These are phyloP conservation scores for Astropecten irregularis DNA, from an alignment of 53 echinoderm and acorn worm species.

Conservation along the genomic window DNA sequence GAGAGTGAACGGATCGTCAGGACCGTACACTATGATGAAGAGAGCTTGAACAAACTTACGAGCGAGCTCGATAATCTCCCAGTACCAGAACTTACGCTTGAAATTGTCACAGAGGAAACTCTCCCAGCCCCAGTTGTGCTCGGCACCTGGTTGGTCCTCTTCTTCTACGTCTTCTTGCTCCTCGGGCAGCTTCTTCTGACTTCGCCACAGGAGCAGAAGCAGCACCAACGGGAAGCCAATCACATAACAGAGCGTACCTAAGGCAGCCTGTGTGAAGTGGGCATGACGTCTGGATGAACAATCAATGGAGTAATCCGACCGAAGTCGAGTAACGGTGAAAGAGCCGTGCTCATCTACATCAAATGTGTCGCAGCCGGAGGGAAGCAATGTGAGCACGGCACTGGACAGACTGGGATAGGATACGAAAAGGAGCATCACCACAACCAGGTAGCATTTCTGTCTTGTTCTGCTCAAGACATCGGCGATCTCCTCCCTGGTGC, in stretches of 20 bases:
- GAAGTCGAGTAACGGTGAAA: constrained; percentile 3
- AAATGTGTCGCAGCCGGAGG: constrained; percentile 47
- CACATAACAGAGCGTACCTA: constrained; percentile 38
- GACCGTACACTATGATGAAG: constrained; percentile 36
- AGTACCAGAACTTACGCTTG: constrained; percentile 50
- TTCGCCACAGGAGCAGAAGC: constrained; percentile 31
- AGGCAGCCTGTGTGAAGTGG: constrained; percentile 11
- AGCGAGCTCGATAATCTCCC: constrained; percentile 52
- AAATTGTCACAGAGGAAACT: constrained; percentile 51
- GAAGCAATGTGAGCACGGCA: constrained; percentile 47
- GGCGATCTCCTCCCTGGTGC: not conserved
- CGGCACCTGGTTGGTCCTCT: not conserved
- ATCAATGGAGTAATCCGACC: constrained; percentile 57
- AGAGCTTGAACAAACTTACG: constrained; percentile 36
- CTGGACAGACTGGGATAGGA: constrained; percentile 58
- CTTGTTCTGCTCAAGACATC: not conserved
- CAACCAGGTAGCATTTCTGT: constrained; percentile 18
- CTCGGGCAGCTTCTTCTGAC: not conserved
- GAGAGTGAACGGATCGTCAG: constrained; percentile 33
- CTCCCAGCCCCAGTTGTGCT: not conserved
- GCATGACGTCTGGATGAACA: constrained; percentile 27
- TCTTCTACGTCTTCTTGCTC: not conserved
- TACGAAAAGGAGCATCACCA: constrained; percentile 51
- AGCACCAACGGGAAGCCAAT: constrained; percentile 52
- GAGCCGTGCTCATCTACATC: constrained; percentile 29